Percentiles rank a stretch among this genome's conserved stretches.
phyloP scores from a whole-genome alignment of 2,113 vertebrate species.

The Mobula hypostoma region DNA sequence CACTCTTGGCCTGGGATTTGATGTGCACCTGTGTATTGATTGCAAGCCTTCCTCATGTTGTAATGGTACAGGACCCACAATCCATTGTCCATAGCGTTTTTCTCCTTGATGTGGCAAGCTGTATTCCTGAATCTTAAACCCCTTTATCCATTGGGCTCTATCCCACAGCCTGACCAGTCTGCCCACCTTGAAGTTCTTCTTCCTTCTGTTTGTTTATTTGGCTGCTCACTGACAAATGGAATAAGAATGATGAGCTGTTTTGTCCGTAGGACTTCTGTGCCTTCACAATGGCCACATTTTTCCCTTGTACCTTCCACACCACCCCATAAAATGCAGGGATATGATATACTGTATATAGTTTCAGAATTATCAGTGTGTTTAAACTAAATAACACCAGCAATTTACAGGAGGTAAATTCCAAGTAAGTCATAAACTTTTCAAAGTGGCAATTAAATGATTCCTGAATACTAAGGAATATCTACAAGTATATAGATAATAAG shows the following conservation, averaged over 20 bases:
- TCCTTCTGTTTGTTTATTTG: background rate
- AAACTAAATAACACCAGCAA: background rate
- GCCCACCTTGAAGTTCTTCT: background rate
- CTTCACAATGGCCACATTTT: background rate
- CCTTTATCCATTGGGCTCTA: background rate
- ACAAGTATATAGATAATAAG: background rate
- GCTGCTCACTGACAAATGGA: background rate
- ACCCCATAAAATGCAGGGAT: no score
- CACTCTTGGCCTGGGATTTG: no score
- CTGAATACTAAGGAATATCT: background rate
- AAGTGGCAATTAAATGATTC: background rate
- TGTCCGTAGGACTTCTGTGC: background rate
- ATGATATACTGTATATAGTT: background rate
- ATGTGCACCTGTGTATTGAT: no score
- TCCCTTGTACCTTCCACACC: background rate
- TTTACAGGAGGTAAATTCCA: background rate
- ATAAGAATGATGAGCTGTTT: background rate
- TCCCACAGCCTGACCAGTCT: background rate
- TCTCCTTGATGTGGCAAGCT: no score
- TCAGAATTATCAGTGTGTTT: slow-evolving; percentile 9
- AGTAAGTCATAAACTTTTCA: background rate
- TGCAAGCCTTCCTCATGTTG: no score
- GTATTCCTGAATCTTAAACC: no score
- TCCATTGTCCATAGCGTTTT: no score
- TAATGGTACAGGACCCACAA: no score